phyloP scores from a whole-genome alignment of 2,113 vertebrate species.

The Monopterus albus region DNA sequence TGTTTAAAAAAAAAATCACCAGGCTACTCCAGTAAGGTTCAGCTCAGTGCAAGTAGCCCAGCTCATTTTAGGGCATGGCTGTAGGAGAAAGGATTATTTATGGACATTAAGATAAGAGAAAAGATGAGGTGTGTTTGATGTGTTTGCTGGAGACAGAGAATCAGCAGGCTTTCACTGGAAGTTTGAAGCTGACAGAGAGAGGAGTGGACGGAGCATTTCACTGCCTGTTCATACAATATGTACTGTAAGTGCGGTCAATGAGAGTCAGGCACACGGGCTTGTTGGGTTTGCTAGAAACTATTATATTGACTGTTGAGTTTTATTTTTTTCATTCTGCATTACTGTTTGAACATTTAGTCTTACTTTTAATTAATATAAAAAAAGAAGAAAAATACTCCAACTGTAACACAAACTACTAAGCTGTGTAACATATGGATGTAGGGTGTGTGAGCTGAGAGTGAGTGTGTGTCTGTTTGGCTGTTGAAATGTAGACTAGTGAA shows the following conservation, averaged over 20 bases:
- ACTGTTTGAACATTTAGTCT: constrained; percentile 67
- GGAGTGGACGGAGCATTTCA: constrained; percentile 70
- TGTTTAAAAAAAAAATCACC: neutral
- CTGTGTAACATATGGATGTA: constrained; percentile 60
- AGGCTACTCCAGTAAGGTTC: neutral
- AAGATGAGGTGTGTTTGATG: constrained; percentile 18
- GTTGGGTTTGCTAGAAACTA: constrained; percentile 61
- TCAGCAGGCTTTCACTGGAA: constrained; percentile 7
- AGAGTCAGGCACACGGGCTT: constrained; percentile 59
- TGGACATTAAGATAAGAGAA: constrained; percentile 10
- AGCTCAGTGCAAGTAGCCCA: constrained; percentile 6
- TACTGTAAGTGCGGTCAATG: constrained; percentile 65
- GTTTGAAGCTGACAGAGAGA: constrained; percentile 20
- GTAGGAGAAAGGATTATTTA: constrained; percentile 19
- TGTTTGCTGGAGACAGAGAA: constrained; percentile 14
- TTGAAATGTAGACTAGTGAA: constrained; percentile 59
- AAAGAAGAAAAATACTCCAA: constrained; percentile 34
- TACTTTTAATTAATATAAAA: constrained; percentile 63
- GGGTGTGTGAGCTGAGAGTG: constrained; percentile 41
- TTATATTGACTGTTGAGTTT: constrained; percentile 40
- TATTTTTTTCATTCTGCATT: constrained; percentile 45
- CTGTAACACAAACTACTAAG: constrained; percentile 52
- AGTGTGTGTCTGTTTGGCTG: constrained; percentile 49
- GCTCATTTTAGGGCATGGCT: constrained; percentile 31
- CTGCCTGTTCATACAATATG: constrained; percentile 71